phyloP scores from a whole-genome alignment of 2,888 invertebrate genomes.

The Hyles lineata region DNA sequence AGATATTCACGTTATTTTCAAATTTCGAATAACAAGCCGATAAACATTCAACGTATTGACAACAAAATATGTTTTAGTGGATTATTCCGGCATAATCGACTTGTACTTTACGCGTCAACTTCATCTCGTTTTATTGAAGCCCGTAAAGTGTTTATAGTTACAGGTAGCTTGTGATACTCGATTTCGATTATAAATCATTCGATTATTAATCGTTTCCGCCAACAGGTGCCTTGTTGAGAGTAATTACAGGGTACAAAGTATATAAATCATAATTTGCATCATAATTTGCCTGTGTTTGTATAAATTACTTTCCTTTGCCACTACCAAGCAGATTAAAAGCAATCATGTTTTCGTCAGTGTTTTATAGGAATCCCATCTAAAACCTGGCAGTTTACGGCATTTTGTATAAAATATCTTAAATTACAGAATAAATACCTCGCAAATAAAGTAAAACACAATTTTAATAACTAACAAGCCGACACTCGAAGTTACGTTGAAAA shows the following conservation, averaged over 20 bases:
- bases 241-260: not conserved
- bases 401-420: too few relatives aligned
- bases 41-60: slow-evolving; percentile 15
- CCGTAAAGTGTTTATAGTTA: slow-evolving; percentile 13
- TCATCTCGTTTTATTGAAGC: not conserved
- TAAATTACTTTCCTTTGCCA: not conserved
- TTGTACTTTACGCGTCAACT: not conserved
- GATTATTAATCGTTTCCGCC: slow-evolving; percentile 16
- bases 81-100: slow-evolving; percentile 19
- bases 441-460: too few relatives aligned
- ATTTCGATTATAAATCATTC: slow-evolving; percentile 21
- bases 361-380: not conserved
- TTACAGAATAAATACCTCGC: too few relatives aligned
- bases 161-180: not conserved
- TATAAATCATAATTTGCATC: slow-evolving; percentile 15
- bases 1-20: slow-evolving; percentile 16
- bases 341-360: not conserved
- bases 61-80: slow-evolving; percentile 20
- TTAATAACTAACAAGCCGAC: too few relatives aligned
- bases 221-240: slow-evolving; percentile 9
- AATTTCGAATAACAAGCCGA: slow-evolving; percentile 6
- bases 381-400: not conserved
- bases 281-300: slow-evolving; percentile 17
- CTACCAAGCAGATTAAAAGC: not conserved
- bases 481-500: too few relatives aligned